Conservation (phyloP, 2,888 invertebrate genomes). For the Smittia aterrima region DNA sequence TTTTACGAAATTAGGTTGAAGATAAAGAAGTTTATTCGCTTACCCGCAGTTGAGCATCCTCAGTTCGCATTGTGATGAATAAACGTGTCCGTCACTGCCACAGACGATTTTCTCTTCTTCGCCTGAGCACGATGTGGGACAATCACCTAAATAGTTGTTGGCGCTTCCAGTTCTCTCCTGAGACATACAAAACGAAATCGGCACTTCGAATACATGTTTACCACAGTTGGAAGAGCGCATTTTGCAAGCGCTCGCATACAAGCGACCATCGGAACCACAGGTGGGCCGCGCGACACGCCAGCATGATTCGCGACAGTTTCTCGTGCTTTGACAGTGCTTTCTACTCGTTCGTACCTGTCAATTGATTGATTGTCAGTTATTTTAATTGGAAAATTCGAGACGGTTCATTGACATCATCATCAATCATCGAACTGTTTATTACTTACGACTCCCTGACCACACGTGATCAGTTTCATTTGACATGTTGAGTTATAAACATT, state of each 20-base stretch:
- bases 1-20: no score
- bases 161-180: constrained; percentile 67
- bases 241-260: constrained; percentile 85
- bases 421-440: no score
- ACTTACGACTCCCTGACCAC: constrained; percentile 62
- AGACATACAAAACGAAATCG: constrained; percentile 82
- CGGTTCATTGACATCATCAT: no score
- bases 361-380: not conserved
- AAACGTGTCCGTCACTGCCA: constrained; percentile 85
- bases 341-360: constrained; percentile 85
- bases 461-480: constrained; percentile 87
- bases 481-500: constrained; percentile 92
- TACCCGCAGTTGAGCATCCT: constrained; percentile 87
- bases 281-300: constrained; percentile 87
- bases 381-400: no score
- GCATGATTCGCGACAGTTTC: constrained; percentile 87
- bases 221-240: constrained; percentile 93
- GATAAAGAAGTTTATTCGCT: no score
- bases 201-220: constrained; percentile 89
- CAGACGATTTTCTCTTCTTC: constrained; percentile 62
- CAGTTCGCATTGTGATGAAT: constrained; percentile 84
- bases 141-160: constrained; percentile 58
- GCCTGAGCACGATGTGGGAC: constrained; percentile 70
- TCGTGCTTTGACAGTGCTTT: constrained; percentile 87
- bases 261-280: constrained; percentile 84